phyloP scores from a whole-genome alignment of 2,888 invertebrate species.

The Parelbella ahira region DNA sequence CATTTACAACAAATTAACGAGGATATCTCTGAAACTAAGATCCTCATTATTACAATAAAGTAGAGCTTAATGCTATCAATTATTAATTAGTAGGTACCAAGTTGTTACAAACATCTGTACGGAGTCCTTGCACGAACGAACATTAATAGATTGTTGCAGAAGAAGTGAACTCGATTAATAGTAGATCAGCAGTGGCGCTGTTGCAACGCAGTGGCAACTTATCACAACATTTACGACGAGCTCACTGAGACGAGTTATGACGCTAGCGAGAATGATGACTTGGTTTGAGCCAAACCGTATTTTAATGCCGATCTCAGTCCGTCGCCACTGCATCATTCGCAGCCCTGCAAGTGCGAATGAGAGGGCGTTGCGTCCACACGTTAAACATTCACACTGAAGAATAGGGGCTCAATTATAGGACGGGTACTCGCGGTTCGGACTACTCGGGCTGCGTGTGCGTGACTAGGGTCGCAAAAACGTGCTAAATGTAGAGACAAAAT shows the following conservation, averaged over 20 bases:
- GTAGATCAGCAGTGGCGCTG: slow-evolving; percentile 30
- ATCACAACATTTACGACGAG: slow-evolving; percentile 40
- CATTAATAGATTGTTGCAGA: slow-evolving; percentile 11
- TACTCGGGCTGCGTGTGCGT: slow-evolving; percentile 40
- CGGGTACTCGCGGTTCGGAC: slow-evolving; percentile 44
- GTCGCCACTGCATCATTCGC: slow-evolving; percentile 33
- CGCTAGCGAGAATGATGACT: slow-evolving; percentile 34
- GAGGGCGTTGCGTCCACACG: slow-evolving; percentile 37
- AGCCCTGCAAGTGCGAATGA: slow-evolving; percentile 42
- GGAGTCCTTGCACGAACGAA: slow-evolving; percentile 11
- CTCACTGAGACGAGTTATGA: slow-evolving; percentile 39
- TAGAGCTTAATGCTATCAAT: too few species aligned
- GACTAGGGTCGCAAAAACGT: slow-evolving; percentile 39
- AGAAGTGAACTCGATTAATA: slow-evolving; percentile 21
- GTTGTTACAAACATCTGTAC: slow-evolving; percentile 5
- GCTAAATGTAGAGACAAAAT: slow-evolving; percentile 5
- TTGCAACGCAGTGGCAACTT: slow-evolving; percentile 35
- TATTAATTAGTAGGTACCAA: too few species aligned
- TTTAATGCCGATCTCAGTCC: slow-evolving; percentile 38
- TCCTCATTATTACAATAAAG: too few species aligned
- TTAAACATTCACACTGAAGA: slow-evolving; percentile 38
- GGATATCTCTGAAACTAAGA: too few species aligned
- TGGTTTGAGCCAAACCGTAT: slow-evolving; percentile 28
- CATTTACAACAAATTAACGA: too few species aligned
- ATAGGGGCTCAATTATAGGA: slow-evolving; percentile 50